These are phyloP conservation scores for Scophthalmus maximus DNA, from an alignment of 2,113 vertebrate species.

Conservation along the genomic window DNA sequence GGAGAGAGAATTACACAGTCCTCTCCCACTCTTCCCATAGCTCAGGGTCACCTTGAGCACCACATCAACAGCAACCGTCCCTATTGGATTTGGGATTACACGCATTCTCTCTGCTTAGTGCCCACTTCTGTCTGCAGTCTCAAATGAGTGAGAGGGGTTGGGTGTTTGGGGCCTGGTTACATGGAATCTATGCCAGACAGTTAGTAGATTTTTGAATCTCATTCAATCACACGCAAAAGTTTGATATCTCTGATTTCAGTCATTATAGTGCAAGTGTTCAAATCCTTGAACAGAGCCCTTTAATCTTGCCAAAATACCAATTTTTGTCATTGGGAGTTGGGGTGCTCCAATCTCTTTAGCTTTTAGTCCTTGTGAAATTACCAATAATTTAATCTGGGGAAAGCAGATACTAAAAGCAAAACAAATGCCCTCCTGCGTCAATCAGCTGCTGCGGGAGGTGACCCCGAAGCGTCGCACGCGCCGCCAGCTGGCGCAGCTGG, in stretches of 20 bases:
- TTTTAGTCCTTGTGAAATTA: not conserved
- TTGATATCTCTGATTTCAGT: conserved; percentile 19
- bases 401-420: not conserved
- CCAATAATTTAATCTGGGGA: not conserved
- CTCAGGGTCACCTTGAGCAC: conserved; percentile 71
- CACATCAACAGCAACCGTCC: conserved; percentile 58
- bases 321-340: too few species aligned
- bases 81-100: conserved; percentile 73
- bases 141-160: conserved; percentile 36
- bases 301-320: too few species aligned
- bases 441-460: conserved; percentile 88
- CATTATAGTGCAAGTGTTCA: not conserved
- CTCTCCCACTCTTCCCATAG: conserved; percentile 55
- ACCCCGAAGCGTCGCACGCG: conserved; percentile 84
- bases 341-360: not conserved
- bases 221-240: not conserved
- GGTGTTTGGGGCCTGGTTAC: conserved; percentile 16
- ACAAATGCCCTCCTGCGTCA: conserved; percentile 1
- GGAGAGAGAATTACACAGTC: conserved; percentile 64
- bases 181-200: conserved; percentile 38
- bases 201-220: conserved; percentile 22
- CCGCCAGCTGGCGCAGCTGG: conserved; percentile 89
- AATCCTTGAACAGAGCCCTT: too few species aligned
- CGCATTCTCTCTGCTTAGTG: conserved; percentile 49
- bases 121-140: conserved; percentile 49